A percentile compares a stretch with the other conserved stretches of the same genome.
Evolutionary conservation across 1,140 invertebrate species (phyloP).

Genomic region (Steinernema khuongi): DNA sequence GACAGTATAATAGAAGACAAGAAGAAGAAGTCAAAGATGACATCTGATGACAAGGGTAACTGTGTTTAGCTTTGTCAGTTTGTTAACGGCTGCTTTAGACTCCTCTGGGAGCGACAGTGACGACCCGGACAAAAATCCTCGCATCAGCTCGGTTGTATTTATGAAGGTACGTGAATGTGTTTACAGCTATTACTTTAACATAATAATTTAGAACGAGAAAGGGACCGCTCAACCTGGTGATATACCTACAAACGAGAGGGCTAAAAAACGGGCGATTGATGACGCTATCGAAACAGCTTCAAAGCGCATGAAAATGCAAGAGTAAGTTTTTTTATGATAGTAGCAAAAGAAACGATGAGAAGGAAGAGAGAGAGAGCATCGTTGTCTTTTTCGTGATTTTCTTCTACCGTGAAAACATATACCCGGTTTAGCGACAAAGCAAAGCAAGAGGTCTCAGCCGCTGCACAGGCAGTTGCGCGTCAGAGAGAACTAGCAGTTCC

Average conservation of each 20-base stretch:
- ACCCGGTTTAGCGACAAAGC: neutral
- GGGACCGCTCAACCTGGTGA: no score
- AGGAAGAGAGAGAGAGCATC: no score
- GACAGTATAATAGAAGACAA: slow-evolving; percentile 26
- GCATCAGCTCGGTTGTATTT: slow-evolving; percentile 44
- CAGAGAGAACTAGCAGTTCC: slow-evolving; percentile 16
- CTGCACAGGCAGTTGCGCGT: neutral
- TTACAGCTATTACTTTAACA: neutral
- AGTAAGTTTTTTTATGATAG: no score
- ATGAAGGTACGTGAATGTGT: slow-evolving; percentile 35
- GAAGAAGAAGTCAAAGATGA: slow-evolving; percentile 42
- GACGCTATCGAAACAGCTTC: no score
- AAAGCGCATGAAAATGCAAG: no score
- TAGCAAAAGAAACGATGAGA: no score
- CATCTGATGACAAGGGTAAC: neutral
- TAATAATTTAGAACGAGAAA: slow-evolving; percentile 10
- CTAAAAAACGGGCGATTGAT: no score
- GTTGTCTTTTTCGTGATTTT: no score
- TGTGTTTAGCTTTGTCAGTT: neutral
- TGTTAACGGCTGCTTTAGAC: slow-evolving; percentile 26
- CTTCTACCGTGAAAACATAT: no score
- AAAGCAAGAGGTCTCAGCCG: slow-evolving; percentile 13
- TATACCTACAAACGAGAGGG: no score
- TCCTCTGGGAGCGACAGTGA: slow-evolving; percentile 39
- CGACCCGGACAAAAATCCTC: slow-evolving; percentile 49